A percentile compares a stretch with the other conserved stretches of the same genome.
Evolutionary conservation across 2,797 vertebrate species (phyloP).

Genomic region (Heterohyrax brucei): DNA sequence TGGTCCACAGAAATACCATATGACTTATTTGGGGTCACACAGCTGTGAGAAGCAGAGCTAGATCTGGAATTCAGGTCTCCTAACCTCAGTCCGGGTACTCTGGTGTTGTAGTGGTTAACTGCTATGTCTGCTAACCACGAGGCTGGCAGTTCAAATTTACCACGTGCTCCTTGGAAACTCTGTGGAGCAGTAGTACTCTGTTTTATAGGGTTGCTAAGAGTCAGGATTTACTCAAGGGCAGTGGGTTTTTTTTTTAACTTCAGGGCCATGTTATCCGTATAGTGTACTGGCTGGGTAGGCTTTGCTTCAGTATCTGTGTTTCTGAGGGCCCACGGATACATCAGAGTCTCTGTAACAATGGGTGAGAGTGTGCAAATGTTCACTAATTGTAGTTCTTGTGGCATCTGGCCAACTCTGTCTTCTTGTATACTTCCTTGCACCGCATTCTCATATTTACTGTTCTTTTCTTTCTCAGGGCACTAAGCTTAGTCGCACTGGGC

Average conservation of each 20-base stretch:
- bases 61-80: slow-evolving; percentile 2
- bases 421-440: neutral
- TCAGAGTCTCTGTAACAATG: neutral
- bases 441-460: slow-evolving; percentile 12
- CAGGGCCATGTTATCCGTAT: neutral
- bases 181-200: too few relatives aligned
- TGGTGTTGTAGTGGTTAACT: too few relatives aligned
- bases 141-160: too few relatives aligned
- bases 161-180: too few relatives aligned
- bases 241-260: neutral
- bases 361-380: neutral
- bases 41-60: slow-evolving; percentile 40
- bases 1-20: slow-evolving; percentile 27
- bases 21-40: neutral
- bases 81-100: neutral
- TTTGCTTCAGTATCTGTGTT: slow-evolving; percentile 32
- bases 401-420: neutral
- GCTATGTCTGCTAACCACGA: too few relatives aligned
- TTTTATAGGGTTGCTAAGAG: too few relatives aligned
- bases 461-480: neutral
- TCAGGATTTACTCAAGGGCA: too few relatives aligned
- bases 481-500: neutral
- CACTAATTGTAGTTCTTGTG: neutral
- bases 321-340: neutral
- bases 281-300: neutral